These are phyloP conservation scores for Hypothenemus hampei DNA, from an alignment of 1,140 invertebrate genomes.

Conservation along the genomic window DNA sequence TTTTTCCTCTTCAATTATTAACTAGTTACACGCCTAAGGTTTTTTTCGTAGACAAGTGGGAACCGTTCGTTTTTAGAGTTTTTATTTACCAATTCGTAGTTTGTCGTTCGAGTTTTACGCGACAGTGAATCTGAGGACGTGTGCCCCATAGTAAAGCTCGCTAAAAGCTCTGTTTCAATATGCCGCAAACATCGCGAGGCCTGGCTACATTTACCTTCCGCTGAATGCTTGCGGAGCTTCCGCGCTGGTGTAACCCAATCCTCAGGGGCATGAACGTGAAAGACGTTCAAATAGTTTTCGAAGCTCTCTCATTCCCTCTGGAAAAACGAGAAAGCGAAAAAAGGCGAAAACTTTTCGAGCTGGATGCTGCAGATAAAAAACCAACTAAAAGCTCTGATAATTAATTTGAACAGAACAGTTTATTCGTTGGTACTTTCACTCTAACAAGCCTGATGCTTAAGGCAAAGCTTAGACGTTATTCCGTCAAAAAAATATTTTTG, in stretches of 20 bases:
- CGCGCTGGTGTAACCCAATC: conserved; percentile 14
- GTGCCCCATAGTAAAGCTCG: background rate
- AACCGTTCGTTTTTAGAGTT: too few relatives aligned
- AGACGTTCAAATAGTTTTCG: conserved; percentile 16
- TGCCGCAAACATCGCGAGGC: background rate
- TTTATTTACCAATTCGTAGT: too few relatives aligned
- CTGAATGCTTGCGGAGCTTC: conserved; percentile 18
- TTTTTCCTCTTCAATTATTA: too few relatives aligned
- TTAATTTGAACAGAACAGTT: conserved; percentile 2
- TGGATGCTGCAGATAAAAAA: conserved; percentile 9
- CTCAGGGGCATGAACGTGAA: conserved; percentile 22
- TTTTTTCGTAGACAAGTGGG: too few relatives aligned
- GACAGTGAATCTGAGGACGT: background rate
- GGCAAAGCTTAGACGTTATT: too few relatives aligned
- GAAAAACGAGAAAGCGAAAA: too few relatives aligned
- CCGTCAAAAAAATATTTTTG: too few relatives aligned
- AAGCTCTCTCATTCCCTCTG: too few relatives aligned
- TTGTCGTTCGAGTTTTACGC: conserved; percentile 1
- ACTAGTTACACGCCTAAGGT: too few relatives aligned
- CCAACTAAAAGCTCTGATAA: background rate
- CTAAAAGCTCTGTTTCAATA: background rate
- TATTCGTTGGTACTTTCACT: too few relatives aligned
- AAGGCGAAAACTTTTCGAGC: conserved; percentile 9
- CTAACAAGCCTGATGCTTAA: too few relatives aligned
- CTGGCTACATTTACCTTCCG: conserved; percentile 29